phyloP scores from a whole-genome alignment of 2,888 invertebrate genomes.

The Mactromeris polynyma region DNA sequence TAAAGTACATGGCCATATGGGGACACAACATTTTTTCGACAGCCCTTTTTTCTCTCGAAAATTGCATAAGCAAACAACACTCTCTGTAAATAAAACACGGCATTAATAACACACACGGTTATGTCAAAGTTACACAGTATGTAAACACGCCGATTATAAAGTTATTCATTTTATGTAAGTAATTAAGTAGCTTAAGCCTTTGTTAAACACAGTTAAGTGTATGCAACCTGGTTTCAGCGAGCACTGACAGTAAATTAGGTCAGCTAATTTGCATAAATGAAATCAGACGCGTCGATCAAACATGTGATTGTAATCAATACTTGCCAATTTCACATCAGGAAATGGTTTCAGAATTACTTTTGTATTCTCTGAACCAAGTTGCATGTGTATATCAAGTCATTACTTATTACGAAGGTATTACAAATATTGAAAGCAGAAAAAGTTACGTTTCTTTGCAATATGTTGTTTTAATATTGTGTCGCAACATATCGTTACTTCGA shows the following conservation, averaged over 20 bases:
- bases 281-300: background rate
- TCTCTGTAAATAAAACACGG: conserved; percentile 46
- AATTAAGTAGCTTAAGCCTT: conserved; percentile 46
- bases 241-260: background rate
- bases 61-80: conserved; percentile 36
- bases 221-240: conserved; percentile 32
- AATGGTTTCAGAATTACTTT: background rate
- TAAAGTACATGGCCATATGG: background rate
- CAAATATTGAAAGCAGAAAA: conserved; percentile 24
- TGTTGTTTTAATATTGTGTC: conserved; percentile 11
- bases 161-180: conserved; percentile 42
- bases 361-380: conserved; percentile 3
- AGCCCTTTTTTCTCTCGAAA: conserved; percentile 19
- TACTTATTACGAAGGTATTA: conserved; percentile 8
- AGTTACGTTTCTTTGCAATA: conserved; percentile 21
- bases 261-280: background rate
- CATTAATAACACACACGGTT: conserved; percentile 50
- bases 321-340: background rate
- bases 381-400: background rate
- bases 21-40: background rate
- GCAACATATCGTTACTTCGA: conserved; percentile 33
- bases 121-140: conserved; percentile 19
- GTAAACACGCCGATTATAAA: conserved; percentile 34
- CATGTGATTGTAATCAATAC: background rate
- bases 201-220: conserved; percentile 35